A percentile compares a stretch with the other conserved stretches of the same genome.
These are phyloP conservation scores for Lasioglossum leucozonium DNA, from an alignment of 2,888 invertebrate species.

Conservation along the genomic window DNA sequence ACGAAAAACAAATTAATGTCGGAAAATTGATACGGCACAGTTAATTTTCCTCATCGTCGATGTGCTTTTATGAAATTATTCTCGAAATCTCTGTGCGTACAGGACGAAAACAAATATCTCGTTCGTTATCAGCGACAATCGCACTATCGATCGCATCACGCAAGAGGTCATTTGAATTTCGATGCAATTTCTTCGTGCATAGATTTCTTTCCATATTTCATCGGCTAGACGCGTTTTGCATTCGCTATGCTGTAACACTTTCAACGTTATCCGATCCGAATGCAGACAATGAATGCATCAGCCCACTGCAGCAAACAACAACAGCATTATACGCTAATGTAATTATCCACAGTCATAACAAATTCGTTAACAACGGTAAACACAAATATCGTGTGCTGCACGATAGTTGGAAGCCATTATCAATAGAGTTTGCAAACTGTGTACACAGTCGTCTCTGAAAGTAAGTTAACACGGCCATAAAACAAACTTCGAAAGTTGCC, in stretches of 20 bases:
- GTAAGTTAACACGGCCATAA: not conserved
- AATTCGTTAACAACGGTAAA: not conserved
- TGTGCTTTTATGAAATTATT: not conserved
- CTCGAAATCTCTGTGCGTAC: not conserved
- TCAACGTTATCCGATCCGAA: not conserved
- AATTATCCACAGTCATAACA: not conserved
- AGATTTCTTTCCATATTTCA: not conserved
- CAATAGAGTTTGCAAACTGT: not conserved
- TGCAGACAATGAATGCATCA: not conserved
- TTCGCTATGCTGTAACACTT: not conserved
- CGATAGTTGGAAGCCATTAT: not conserved
- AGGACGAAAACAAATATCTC: not conserved
- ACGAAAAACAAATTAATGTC: not conserved
- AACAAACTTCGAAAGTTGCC: conserved; percentile 1
- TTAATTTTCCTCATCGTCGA: not conserved
- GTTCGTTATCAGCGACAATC: not conserved
- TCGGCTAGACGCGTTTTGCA: no score
- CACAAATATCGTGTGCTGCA: not conserved
- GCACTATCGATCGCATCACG: not conserved
- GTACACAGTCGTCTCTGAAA: conserved; percentile 5
- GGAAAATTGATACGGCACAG: not conserved
- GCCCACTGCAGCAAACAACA: not conserved
- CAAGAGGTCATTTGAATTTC: not conserved
- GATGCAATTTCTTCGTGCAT: not conserved
- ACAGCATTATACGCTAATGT: not conserved